Evolutionary conservation across 2,888 invertebrate genomes (phyloP), one percentile per base, ranked within the genome.

Genomic region (Merodon equestris): DNA sequence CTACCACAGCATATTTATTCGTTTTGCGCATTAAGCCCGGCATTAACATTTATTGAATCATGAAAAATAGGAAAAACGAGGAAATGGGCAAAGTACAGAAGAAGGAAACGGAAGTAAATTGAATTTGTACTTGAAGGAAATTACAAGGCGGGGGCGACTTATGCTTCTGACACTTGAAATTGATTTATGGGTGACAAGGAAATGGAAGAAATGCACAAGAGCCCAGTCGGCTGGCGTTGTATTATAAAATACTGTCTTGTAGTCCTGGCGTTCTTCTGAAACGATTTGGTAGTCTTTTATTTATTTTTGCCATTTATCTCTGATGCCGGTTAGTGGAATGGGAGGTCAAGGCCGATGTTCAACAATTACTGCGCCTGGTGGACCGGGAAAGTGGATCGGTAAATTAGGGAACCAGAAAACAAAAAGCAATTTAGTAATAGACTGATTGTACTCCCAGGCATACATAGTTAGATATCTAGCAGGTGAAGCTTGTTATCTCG

Each of bases 91-190:
- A 27, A 27, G 27, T 27, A 27, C 3, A 2, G 27, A 2, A 2
- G 3, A 27, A 27, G 27, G 27, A 27, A 27, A 27, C 42, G 18
- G 36, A 44, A 19, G 40, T 34, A 48, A 63, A 45, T 70, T 61
- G 13, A 71, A 53, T 56, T 60, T 14, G 17, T 17, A 27, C 27
- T 61, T 40, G 19, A 27, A 63, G 53, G 48, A 50, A 71, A 76
- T 47, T 77, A 40, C 56, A 57, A 61, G 56, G 48, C 57, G 57
- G 57, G 67, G 51, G 50, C 47, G 47, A 44, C 19, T 38, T 13
- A 18, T 77, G 77, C n/a, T 18, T 45, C 57, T 77, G 73, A 63
- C 73, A 63, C 66, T 53, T 58, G 42, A 17, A 44, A 68, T 77
- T 73, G 77, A 77, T 77, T 63, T 77, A 77, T 60, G 3, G n/a